phyloP scores from a whole-genome alignment of 2,113 vertebrate genomes.

The Riparia riparia region DNA sequence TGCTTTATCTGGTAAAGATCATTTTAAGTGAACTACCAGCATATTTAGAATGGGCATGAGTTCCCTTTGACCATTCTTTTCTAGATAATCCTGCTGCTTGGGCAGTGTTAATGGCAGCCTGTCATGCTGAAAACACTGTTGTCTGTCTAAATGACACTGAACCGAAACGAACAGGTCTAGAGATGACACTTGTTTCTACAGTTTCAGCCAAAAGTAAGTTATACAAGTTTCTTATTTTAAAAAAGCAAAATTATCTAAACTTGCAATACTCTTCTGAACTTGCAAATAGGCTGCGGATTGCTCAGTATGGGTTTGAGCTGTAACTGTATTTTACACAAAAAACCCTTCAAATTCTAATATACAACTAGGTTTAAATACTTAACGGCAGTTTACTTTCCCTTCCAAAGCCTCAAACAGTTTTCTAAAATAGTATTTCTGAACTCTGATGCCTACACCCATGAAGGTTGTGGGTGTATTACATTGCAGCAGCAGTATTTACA shows the following conservation, averaged over 20 bases:
- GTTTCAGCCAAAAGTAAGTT: slow-evolving; percentile 90
- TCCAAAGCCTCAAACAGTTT: background rate
- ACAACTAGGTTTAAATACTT: background rate
- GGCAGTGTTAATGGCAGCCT: slow-evolving; percentile 92
- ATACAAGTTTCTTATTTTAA: background rate
- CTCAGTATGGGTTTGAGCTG: background rate
- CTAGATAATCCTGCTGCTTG: slow-evolving; percentile 90
- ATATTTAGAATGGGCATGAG: background rate
- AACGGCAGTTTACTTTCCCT: background rate
- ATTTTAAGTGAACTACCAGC: background rate
- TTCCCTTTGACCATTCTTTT: background rate
- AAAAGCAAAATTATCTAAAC: background rate
- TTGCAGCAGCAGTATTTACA: background rate
- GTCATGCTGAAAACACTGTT: slow-evolving; percentile 86
- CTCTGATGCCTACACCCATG: background rate
- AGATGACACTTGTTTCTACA: slow-evolving; percentile 80
- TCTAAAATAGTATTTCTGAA: background rate
- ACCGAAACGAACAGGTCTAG: slow-evolving; percentile 74
- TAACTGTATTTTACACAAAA: background rate
- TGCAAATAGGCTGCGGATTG: background rate
- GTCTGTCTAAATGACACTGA: slow-evolving; percentile 77
- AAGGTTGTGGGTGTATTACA: background rate
- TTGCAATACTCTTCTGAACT: background rate
- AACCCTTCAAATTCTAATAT: background rate
- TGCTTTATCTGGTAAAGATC: background rate